Base-by-base conservation (phyloP, 2,888 invertebrate genomes). In the Ennomos quercinarius region DNA sequence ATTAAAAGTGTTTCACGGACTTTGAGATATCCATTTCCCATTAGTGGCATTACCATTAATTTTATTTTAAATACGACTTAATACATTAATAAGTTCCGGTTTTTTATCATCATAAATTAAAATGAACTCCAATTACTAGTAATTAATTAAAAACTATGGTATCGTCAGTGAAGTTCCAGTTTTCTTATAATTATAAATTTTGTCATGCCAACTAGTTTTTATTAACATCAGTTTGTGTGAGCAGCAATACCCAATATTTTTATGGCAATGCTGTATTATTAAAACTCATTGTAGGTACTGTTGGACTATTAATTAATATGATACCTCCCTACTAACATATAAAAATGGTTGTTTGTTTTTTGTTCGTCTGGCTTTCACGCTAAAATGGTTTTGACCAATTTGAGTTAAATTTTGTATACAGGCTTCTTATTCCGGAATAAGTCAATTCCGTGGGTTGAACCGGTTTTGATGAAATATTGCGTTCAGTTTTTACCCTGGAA, bases 1-100 rank as follows among this genome's bases (percentile, higher is more conserved):
- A 77, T 78, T 73, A 75, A 77, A 68, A 57, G 52, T 47, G 48
- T 57, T 61, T 62, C 43, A 57, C 17, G 42, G 42, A 37, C 45
- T 66, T 60, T 60, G 61, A 44, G 47, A 64, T 62, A 66, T 64
- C 52, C 58, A 61, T 57, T 66, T 59, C 64, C 66, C 64, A 66
- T 52, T 38, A 54, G 68, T 60, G 60, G 47, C 48, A 64, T 63
- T 63, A 63, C 52, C 48, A 48, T 63, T 64, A 63, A 66, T 59
- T 61, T 48, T 63, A 55, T 61, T 58, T 64, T 59, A 59, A 61
- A 61, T 60, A 56, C 48, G 48, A 34, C 42, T 60, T 64, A 50
- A 66, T 66, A 60, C 48, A 42, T 67, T 62, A 53, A 59, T 61
- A 63, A 58, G 61, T 64, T 68, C 68, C 61, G 64, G 68, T 68